Evolutionary conservation across 2,888 invertebrate species (phyloP).

Genomic region (Leucania comma): DNA sequence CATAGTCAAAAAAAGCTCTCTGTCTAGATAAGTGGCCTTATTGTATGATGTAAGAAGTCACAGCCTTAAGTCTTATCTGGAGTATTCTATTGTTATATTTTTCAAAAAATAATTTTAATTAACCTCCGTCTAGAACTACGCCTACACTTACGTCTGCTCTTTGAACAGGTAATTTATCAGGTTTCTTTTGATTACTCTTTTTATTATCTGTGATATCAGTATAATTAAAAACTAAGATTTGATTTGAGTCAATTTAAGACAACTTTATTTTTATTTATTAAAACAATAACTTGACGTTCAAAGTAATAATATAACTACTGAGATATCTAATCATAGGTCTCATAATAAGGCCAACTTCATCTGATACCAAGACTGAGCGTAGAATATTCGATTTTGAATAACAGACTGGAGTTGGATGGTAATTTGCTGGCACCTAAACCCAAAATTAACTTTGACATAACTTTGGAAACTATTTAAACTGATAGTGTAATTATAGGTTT

Average conservation of each 20-base stretch:
- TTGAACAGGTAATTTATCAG: neutral
- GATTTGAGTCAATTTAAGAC: constrained; percentile 8
- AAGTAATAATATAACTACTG: neutral
- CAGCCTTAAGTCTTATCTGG: neutral
- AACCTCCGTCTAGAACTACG: neutral
- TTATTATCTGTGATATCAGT: neutral
- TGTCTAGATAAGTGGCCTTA: neutral
- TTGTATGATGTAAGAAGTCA: constrained; percentile 7
- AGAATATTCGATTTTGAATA: constrained; percentile 1
- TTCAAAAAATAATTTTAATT: constrained; percentile 5
- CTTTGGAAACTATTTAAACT: neutral
- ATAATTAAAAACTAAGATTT: constrained; percentile 15
- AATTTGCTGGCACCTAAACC: neutral
- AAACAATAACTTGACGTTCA: neutral
- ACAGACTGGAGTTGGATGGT: neutral
- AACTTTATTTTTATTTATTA: constrained; percentile 3
- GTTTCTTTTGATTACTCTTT: constrained; percentile 5
- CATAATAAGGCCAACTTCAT: neutral
- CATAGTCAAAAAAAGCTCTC: neutral
- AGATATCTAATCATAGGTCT: neutral
- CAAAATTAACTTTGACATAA: neutral
- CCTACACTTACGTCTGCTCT: neutral
- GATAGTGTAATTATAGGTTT: too few relatives aligned
- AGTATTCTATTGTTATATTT: neutral
- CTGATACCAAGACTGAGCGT: neutral